Evolutionary conservation across 2,113 vertebrate species (phyloP), one percentile per base, ranked within the genome.

Genomic region (Hipposideros armiger): DNA sequence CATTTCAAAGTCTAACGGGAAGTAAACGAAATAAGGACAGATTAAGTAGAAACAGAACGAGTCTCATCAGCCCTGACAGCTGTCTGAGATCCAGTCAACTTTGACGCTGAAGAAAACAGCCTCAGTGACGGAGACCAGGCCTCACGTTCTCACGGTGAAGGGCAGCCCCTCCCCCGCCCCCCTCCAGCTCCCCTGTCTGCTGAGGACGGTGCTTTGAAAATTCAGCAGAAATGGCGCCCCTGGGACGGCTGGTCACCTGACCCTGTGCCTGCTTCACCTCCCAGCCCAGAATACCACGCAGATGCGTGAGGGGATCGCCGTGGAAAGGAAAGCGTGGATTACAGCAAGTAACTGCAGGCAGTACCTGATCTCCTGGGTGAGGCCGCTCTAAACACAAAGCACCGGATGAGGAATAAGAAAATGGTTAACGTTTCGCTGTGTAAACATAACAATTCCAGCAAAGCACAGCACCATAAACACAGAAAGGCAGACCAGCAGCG

Each of bases 41-140:
- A 24, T 14, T 40, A 26, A 28, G 36, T 0, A 7, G 19, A n/a
- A 22, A 4, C 9, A 3, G 13, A 14, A 40, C 3, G 11, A 42
- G 20, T 0, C 0, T 4, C 2, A 6, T 6, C 36, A 19, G 56
- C 2, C 0, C 2, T 3, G 22, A 1, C 20, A 7, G 20, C 45
- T 6, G 19, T 0, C 10, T 52, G 2, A 7, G 17, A 26, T 2
- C 1, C 1, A 17, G 54, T 5, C 32, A 3, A 3, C 62, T 13
- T 11, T 52, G 0, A 0, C 0, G 0, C 40, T 24, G 70, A 45
- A 2, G 16, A 45, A 20, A 7, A 0, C 1, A 0, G 22, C 9
- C 0, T 2, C 4, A 0, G 24, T 2, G 36, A 5, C 0, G 3
- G 74, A 16, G 30, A 2, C 64, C 52, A 19, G n/a, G 30, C 45